phyloP scores from a whole-genome alignment of 2,888 invertebrate genomes.

The Leptura quadrifasciata region DNA sequence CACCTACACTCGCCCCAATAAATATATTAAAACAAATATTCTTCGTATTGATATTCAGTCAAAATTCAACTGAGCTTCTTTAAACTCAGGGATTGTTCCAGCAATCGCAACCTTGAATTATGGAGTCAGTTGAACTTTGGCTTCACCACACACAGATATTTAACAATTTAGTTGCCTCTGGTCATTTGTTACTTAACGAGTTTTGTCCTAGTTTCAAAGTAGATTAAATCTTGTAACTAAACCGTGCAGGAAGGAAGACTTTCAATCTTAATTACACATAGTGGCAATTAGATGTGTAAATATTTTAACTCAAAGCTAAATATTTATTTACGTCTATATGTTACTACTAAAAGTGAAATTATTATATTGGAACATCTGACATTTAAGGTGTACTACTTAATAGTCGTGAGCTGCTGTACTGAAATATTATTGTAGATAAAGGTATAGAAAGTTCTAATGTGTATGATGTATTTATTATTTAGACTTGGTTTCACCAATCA shows the following conservation, averaged over 20 bases:
- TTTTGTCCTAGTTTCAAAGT: conserved; percentile 9
- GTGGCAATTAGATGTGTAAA: not conserved
- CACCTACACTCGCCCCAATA: no score
- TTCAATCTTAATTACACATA: not conserved
- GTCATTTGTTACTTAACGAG: not conserved
- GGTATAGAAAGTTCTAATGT: conserved; percentile 20
- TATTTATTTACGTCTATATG: conserved; percentile 17
- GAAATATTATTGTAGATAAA: conserved; percentile 15
- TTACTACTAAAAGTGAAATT: conserved; percentile 39
- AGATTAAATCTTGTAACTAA: not conserved
- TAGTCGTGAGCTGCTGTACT: conserved; percentile 6
- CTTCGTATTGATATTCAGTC: no score
- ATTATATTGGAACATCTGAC: conserved; percentile 19
- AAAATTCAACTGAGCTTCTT: no score
- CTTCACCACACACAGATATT: no score
- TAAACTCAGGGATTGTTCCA: no score
- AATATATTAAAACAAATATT: no score
- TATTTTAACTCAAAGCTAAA: conserved; percentile 20
- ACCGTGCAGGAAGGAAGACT: not conserved
- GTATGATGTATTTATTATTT: conserved; percentile 15
- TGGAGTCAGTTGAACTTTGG: no score
- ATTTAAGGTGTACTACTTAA: conserved; percentile 29
- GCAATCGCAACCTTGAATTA: no score
- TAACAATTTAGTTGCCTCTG: not conserved
- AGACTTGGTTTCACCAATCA: conserved; percentile 19